Base-by-base conservation (phyloP, 2,797 vertebrate species). In the Psittacula derbiana region DNA sequence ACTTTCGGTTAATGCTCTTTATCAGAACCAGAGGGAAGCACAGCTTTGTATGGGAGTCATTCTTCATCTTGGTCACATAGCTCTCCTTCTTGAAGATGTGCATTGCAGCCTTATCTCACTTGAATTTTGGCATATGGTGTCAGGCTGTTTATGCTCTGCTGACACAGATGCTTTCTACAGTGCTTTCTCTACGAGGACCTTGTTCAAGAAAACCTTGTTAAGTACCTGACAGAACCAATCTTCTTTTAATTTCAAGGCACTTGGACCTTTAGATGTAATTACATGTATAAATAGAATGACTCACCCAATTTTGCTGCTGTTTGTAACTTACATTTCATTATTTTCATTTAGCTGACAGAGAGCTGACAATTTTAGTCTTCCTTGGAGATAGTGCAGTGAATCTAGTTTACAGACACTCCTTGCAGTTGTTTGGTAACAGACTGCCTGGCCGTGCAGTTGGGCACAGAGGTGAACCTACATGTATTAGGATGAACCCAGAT, bases 261-360 rank as follows among this genome's bases (percentile, higher is more conserved):
- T 94, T 72, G 67, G 80, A 95, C 79, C 61, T 96, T 86, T 91
- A 67, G 44, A 60, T 78, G 79, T 80, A 95, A 97, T 86, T 97
- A 92, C 93, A 57, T 82, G 79, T 86, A 76, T 89, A 87, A 91
- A 93, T 50, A 57, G 92, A 96, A 74, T 87, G 80, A 86, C 85
- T 97, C 46, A 53, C 49, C n/a, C 62, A 50, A 92, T 96, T 95
- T 95, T 93, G 44, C 76, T 81, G 46, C 58, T 61, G 86, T 96
- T 95, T 91, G 43, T 93, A 78, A 69, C 64, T 93, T 88, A 81
- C 66, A 81, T 97, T 97, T 95, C 67, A 83, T 91, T 96, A 90
- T 92, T 93, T 95, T 83, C 88, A 80, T 91, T 95, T 86, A 92
- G 66, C 65, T 94, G 86, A 95, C 91, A 92, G 66, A 83, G 89